Evolutionary conservation across 1,140 invertebrate genomes (phyloP).

Genomic region (Cydia splendana): DNA sequence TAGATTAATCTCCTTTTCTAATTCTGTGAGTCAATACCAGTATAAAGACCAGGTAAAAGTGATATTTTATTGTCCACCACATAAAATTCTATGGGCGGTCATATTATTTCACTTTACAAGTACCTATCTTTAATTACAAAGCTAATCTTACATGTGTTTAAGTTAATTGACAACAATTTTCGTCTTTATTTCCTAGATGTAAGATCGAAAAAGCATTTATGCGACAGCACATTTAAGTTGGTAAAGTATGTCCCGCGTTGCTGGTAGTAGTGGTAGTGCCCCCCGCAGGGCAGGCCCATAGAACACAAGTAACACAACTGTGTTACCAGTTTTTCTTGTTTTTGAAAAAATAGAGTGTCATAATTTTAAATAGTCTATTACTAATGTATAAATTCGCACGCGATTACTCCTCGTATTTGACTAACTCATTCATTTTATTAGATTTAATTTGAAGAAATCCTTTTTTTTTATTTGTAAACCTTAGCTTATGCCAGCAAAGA

Average conservation of each 20-base stretch:
- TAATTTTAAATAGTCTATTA: slow-evolving; percentile 9
- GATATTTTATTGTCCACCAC: slow-evolving; percentile 7
- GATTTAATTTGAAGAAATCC: background rate
- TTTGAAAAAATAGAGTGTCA: slow-evolving; percentile 1
- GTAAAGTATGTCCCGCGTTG: slow-evolving; percentile 6
- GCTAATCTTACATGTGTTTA: background rate
- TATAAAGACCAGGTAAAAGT: slow-evolving; percentile 25
- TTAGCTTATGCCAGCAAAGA: too few relatives aligned
- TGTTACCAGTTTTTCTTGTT: slow-evolving; percentile 24
- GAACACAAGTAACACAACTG: background rate
- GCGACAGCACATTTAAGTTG: background rate
- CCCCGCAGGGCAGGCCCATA: background rate
- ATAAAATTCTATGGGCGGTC: slow-evolving; percentile 21
- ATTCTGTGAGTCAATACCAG: background rate
- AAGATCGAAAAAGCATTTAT: background rate
- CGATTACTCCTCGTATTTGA: background rate
- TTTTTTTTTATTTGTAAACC: too few relatives aligned
- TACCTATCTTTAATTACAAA: slow-evolving; percentile 23
- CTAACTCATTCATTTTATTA: background rate
- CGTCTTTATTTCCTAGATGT: background rate
- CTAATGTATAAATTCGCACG: background rate
- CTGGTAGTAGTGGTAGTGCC: background rate
- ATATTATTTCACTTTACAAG: slow-evolving; percentile 19
- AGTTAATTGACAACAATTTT: background rate
- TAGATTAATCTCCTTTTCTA: too few relatives aligned